A percentile compares a stretch with the other conserved stretches of the same genome.
Evolutionary conservation across 2,113 vertebrate species (phyloP).

Genomic region (Phaethornis superciliosus): DNA sequence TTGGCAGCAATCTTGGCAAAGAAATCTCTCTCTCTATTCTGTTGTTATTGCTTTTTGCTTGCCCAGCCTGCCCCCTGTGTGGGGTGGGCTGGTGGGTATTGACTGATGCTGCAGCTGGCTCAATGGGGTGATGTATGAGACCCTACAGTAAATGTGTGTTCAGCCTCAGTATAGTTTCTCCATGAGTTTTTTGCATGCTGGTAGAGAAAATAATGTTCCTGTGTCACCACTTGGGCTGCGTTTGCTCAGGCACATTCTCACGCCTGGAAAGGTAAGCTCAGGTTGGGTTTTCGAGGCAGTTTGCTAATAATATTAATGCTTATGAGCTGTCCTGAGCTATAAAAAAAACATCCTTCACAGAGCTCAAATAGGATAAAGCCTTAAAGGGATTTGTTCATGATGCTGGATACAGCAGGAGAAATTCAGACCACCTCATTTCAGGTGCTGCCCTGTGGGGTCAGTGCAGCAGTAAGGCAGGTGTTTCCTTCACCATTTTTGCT

Average conservation of each 20-base stretch:
- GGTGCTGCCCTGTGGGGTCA: neutral
- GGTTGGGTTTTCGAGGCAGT: neutral
- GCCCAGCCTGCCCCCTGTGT: neutral
- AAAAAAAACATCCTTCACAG: fast-evolving
- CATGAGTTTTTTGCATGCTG: fast-evolving
- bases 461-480: neutral
- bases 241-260: fast-evolving
- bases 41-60: neutral
- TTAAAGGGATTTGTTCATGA: neutral
- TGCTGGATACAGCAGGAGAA: neutral
- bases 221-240: fast-evolving
- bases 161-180: neutral
- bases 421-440: neutral
- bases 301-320: too few species aligned
- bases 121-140: fast-evolving
- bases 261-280: fast-evolving
- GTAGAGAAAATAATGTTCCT: neutral
- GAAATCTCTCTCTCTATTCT: neutral
- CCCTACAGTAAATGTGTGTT: neutral
- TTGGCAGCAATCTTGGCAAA: neutral
- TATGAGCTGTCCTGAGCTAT: neutral
- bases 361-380: neutral
- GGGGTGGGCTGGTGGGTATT: neutral
- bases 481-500: neutral
- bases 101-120: neutral